These are phyloP conservation scores for Melangyna quadrimaculata DNA, from an alignment of 2,888 invertebrate genomes.

Conservation along the genomic window DNA sequence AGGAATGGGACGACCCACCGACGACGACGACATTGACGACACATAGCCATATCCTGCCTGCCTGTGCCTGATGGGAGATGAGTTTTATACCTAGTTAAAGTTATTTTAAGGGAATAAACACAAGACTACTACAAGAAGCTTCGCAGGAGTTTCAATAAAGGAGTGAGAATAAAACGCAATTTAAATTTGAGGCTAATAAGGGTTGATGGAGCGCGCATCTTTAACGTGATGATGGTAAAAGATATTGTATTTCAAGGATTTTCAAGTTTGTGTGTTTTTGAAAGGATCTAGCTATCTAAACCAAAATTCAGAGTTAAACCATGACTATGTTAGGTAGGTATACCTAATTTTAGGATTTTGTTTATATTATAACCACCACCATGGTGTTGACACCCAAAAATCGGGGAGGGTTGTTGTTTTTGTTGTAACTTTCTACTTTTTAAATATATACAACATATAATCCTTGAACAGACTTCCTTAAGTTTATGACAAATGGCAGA, in stretches of 20 bases:
- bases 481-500: slow-evolving; percentile 67
- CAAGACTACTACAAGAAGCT: not conserved
- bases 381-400: slow-evolving; percentile 24
- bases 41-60: not conserved
- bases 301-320: slow-evolving; percentile 47
- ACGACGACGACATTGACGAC: not conserved
- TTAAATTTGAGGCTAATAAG: slow-evolving; percentile 62
- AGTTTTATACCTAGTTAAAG: slow-evolving; percentile 8
- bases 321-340: not conserved
- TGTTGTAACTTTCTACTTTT: not conserved
- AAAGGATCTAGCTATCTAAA: not conserved
- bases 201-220: slow-evolving; percentile 53
- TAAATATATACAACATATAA: no score
- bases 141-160: not conserved
- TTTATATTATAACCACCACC: not conserved
- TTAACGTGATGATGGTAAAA: slow-evolving; percentile 1
- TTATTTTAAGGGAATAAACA: slow-evolving; percentile 17
- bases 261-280: not conserved
- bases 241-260: slow-evolving; percentile 16
- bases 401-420: not conserved
- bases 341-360: slow-evolving; percentile 9
- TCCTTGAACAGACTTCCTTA: slow-evolving; percentile 47
- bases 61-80: no score
- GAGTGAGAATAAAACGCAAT: slow-evolving; percentile 33
- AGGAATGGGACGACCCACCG: slow-evolving; percentile 40